Percentiles rank a stretch among this genome's conserved stretches.
These are phyloP conservation scores for Argya squamiceps DNA, from an alignment of 2,797 vertebrate species.

Conservation along the genomic window DNA sequence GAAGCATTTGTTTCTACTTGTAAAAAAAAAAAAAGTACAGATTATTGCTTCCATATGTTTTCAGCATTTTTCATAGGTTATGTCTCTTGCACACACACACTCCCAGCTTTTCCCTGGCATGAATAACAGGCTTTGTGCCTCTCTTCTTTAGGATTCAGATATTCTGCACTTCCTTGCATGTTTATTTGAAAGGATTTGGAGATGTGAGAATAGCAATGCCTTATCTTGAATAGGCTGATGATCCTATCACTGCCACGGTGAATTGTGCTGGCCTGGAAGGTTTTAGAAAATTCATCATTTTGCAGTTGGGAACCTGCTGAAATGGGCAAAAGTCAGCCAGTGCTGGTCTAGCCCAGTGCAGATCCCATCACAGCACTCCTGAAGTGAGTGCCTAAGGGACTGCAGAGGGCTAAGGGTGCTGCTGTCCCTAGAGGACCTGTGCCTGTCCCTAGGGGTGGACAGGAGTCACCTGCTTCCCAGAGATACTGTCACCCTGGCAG, in stretches of 20 bases:
- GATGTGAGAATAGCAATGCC: neutral
- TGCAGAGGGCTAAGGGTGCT: neutral
- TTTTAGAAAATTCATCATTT: neutral
- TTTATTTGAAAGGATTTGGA: slow-evolving; percentile 39
- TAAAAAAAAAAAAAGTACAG: neutral
- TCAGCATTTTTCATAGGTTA: slow-evolving; percentile 64
- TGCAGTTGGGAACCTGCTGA: neutral
- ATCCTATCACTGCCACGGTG: accelerated
- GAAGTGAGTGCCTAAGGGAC: neutral
- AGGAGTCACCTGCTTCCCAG: neutral
- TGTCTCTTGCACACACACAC: slow-evolving; percentile 25
- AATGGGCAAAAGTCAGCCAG: neutral
- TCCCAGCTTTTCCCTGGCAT: slow-evolving; percentile 50
- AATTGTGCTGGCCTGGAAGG: neutral
- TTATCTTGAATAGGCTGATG: neutral
- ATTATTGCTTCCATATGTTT: slow-evolving; percentile 69
- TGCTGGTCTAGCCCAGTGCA: accelerated
- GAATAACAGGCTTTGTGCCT: slow-evolving; percentile 64
- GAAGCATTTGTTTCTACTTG: slow-evolving; percentile 50
- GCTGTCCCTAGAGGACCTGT: neutral
- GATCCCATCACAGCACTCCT: accelerated
- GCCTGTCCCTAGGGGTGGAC: neutral
- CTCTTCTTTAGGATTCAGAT: slow-evolving; percentile 38
- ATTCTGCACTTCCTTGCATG: neutral
- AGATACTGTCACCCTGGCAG: neutral